Evolutionary conservation across 2,113 vertebrate genomes (phyloP).

Genomic region (Myotis yumanensis): DNA sequence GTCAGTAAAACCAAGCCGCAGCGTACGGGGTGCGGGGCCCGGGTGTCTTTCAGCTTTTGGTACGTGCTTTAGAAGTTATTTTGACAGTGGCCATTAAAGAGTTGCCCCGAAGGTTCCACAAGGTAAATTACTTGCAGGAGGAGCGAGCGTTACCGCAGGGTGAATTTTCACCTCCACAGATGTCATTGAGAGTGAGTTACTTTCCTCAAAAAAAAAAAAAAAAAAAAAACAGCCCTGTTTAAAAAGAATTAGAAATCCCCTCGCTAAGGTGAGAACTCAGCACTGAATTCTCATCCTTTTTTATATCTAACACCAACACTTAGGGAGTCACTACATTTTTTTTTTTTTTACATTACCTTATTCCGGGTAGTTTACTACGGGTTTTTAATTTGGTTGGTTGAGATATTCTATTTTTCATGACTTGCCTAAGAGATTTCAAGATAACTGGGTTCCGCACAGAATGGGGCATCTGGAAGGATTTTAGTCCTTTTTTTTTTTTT

Average conservation of each 20-base stretch:
- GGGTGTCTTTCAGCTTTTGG: constrained; percentile 43
- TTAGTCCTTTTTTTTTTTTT: neutral
- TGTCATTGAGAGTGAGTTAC: constrained; percentile 62
- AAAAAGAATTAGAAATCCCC: neutral
- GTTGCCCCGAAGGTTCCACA: constrained; percentile 78
- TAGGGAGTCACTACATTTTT: accelerated
- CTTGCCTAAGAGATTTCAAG: neutral
- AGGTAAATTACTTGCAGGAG: constrained; percentile 82
- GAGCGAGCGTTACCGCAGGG: constrained; percentile 75
- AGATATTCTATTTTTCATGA: neutral
- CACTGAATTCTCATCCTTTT: neutral
- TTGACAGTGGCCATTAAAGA: constrained; percentile 80
- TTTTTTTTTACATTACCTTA: neutral
- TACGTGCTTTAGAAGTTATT: constrained; percentile 73
- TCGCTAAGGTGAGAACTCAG: neutral
- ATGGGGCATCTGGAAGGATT: neutral
- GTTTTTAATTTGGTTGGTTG: neutral
- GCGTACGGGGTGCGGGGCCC: neutral
- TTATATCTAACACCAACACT: neutral
- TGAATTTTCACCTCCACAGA: constrained; percentile 78
- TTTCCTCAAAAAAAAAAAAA: constrained; percentile 36
- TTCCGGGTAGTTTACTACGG: neutral
- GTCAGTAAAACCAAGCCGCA: constrained; percentile 53
- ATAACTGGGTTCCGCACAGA: neutral
- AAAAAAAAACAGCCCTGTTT: constrained; percentile 2